phyloP scores from a whole-genome alignment of 2,888 invertebrate genomes.

The Sesia apiformis region DNA sequence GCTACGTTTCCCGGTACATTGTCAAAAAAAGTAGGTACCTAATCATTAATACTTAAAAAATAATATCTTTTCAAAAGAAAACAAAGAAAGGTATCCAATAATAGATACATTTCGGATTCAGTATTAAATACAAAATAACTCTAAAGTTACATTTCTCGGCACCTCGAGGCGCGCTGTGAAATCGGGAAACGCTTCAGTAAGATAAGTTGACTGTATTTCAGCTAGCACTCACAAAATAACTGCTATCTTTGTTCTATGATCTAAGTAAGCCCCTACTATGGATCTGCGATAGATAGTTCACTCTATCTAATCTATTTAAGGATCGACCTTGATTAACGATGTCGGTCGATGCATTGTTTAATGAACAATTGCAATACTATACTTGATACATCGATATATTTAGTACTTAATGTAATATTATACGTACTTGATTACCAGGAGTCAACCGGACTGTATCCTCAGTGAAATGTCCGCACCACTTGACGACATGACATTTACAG shows the following conservation, averaged over 20 bases:
- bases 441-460: no score
- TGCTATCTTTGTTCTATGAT: conserved; percentile 42
- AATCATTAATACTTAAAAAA: no score
- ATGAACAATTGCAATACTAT: conserved; percentile 21
- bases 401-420: no score
- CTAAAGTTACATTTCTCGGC: conserved; percentile 11
- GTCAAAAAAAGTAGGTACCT: no score
- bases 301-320: conserved; percentile 21
- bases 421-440: no score
- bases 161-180: conserved; percentile 18
- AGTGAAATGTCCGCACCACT: no score
- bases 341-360: conserved; percentile 27
- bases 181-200: conserved; percentile 35
- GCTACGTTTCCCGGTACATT: no score
- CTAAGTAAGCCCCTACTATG: conserved; percentile 18
- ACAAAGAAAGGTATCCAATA: no score
- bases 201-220: conserved; percentile 53
- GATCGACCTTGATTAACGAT: conserved; percentile 31
- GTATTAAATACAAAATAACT: conserved; percentile 5
- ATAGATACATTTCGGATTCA: neutral
- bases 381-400: no score
- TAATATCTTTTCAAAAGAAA: no score
- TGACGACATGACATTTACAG: no score
- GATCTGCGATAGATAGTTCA: conserved; percentile 3
- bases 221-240: conserved; percentile 25